phyloP scores from a whole-genome alignment of 2,113 vertebrate genomes.

The Solea senegalensis region DNA sequence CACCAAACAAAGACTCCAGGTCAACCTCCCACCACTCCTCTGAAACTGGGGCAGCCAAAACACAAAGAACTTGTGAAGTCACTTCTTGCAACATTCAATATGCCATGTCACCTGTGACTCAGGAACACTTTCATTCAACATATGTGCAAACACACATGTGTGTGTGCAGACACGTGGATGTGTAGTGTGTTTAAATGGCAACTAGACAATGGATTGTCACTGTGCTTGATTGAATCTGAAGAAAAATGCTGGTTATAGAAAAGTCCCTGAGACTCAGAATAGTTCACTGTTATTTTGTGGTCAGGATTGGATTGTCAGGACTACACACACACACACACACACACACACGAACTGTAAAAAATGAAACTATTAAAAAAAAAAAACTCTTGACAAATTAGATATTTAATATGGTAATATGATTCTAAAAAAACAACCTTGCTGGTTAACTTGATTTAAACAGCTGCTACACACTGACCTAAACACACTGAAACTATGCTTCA shows the following conservation, averaged over 20 bases:
- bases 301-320: neutral
- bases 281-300: slow-evolving; percentile 5
- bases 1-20: neutral
- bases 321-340: neutral
- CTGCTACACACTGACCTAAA: too few relatives aligned
- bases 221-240: neutral
- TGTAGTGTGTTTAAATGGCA: neutral
- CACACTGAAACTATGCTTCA: too few relatives aligned
- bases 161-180: neutral
- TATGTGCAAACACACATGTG: neutral
- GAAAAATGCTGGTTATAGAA: neutral
- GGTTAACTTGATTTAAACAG: too few relatives aligned
- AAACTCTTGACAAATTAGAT: neutral
- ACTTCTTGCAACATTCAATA: slow-evolving; percentile 11
- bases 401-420: neutral
- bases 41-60: slow-evolving; percentile 24
- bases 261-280: slow-evolving; percentile 1
- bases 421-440: neutral
- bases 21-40: slow-evolving; percentile 10
- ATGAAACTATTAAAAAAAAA: neutral
- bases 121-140: slow-evolving; percentile 4
- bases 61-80: slow-evolving; percentile 20
- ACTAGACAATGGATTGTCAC: neutral
- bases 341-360: neutral
- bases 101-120: slow-evolving; percentile 6